Conservation (phyloP, 2,113 vertebrate genomes). For the Bubo scandiacus region DNA sequence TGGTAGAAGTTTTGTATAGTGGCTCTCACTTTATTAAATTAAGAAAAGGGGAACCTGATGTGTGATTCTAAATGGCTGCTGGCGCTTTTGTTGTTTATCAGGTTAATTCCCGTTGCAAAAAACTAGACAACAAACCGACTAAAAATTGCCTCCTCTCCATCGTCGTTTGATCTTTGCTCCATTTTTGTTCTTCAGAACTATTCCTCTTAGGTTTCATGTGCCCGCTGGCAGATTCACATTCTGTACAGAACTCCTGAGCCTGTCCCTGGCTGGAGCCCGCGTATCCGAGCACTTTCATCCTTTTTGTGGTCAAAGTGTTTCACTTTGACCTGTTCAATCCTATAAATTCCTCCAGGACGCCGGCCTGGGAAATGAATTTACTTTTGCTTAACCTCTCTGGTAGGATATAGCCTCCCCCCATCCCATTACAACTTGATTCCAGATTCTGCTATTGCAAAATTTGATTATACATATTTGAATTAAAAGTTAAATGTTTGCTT, state of each 20-base stretch:
- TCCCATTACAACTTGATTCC: not conserved
- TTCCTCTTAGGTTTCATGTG: not conserved
- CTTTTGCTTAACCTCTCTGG: not conserved
- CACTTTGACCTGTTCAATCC: not conserved
- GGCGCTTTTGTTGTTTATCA: not conserved
- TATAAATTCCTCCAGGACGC: not conserved
- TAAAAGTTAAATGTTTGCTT: not conserved
- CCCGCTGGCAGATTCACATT: not conserved
- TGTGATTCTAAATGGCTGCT: not conserved
- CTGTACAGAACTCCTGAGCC: not conserved
- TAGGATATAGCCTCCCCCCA: not conserved
- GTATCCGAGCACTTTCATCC: no score
- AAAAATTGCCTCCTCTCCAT: not conserved
- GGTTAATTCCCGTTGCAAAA: not conserved
- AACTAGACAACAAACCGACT: not conserved
- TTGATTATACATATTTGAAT: not conserved
- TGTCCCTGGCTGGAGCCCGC: not conserved
- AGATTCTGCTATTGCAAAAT: not conserved
- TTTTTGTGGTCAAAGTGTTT: not conserved
- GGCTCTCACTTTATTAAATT: not conserved
- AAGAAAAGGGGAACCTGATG: not conserved
- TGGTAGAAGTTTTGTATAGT: not conserved
- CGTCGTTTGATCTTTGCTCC: not conserved
- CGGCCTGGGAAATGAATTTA: not conserved
- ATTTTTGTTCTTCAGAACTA: not conserved